Evolutionary conservation across 30 jellyfish, hydroid and myxozoan genomes (phyloP).

Genomic region (Catostylus mosaicus): DNA sequence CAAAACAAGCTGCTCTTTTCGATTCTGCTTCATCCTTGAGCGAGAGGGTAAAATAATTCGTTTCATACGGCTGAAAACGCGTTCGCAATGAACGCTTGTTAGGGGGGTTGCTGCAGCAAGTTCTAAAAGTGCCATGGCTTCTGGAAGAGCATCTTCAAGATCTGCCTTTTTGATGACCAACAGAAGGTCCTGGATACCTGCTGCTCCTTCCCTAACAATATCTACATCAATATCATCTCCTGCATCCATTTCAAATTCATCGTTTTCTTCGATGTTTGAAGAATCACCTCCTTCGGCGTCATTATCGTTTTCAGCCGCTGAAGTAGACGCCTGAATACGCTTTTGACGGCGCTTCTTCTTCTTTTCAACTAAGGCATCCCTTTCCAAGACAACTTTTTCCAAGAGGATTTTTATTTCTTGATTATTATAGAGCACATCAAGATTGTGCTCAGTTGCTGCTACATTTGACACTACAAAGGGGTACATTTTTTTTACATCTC

Average conservation of each 20-base stretch:
- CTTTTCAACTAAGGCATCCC: background rate
- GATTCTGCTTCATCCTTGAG: too few species aligned
- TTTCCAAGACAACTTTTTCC: too few species aligned
- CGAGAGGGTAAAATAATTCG: background rate
- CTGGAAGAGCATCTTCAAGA: slow-evolving; percentile 30
- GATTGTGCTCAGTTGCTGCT: too few species aligned
- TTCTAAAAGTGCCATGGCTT: slow-evolving; percentile 4
- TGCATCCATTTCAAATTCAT: background rate
- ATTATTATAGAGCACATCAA: slow-evolving; percentile 8
- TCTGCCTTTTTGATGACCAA: background rate
- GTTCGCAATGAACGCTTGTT: slow-evolving; percentile 5
- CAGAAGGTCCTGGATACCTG: slow-evolving; percentile 14
- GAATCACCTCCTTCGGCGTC: background rate
- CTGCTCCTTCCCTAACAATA: background rate
- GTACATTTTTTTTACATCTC: background rate
- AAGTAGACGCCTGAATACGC: too few species aligned
- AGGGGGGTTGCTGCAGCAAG: slow-evolving; percentile 12
- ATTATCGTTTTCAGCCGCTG: too few species aligned
- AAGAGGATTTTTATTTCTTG: background rate
- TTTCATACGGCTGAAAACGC: slow-evolving; percentile 24
- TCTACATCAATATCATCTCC: background rate
- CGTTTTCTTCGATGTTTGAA: background rate
- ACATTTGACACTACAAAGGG: background rate
- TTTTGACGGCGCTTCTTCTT: background rate
- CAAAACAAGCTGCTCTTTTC: too few species aligned